Evolutionary conservation across 2,113 vertebrate genomes (phyloP).

Genomic region (Daphoenositta chrysoptera): DNA sequence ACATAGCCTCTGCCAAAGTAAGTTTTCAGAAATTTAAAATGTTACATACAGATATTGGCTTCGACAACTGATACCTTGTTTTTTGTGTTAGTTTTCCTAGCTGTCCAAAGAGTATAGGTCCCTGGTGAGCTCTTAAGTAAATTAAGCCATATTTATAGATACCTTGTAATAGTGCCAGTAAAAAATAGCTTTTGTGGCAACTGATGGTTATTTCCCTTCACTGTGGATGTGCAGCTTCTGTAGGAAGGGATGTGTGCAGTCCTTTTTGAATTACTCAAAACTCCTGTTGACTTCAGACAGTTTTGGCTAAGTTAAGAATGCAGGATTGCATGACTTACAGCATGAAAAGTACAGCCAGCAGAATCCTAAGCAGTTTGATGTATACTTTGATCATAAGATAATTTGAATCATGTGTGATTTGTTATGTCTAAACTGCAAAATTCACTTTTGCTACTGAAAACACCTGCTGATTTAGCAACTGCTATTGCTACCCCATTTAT

Average conservation of each 20-base stretch:
- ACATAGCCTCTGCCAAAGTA: background rate
- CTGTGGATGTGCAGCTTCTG: background rate
- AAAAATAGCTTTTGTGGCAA: background rate
- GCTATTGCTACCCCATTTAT: background rate
- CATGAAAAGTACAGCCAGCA: background rate
- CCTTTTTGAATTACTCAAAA: background rate
- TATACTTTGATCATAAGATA: background rate
- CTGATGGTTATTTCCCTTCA: background rate
- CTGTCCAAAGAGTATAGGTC: background rate
- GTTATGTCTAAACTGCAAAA: background rate
- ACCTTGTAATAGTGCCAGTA: background rate
- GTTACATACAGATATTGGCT: background rate
- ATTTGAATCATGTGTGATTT: background rate
- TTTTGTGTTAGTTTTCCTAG: background rate
- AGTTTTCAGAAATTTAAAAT: background rate
- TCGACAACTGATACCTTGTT: background rate
- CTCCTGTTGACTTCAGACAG: background rate
- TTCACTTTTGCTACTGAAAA: background rate
- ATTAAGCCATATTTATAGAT: background rate
- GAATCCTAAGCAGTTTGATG: background rate
- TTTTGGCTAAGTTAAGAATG: background rate
- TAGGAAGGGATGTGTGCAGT: background rate
- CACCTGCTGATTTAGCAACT: conserved; percentile 12
- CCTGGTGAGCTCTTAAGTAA: background rate
- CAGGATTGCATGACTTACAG: background rate